Evolutionary conservation across 2,113 vertebrate genomes (phyloP).

Genomic region (Axis porcinus): DNA sequence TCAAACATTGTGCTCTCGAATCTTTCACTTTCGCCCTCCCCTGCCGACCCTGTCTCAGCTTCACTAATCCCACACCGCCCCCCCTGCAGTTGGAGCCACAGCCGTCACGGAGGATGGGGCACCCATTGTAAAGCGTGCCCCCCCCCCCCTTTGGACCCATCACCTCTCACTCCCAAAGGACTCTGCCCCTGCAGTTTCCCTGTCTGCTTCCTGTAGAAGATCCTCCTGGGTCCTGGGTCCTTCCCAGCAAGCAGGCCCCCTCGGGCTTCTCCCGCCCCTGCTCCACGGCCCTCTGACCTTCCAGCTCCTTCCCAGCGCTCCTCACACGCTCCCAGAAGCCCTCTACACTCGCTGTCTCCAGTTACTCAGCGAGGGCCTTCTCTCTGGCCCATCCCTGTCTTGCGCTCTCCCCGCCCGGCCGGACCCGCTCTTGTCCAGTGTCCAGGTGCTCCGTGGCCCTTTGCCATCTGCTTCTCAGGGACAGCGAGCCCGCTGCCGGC

Average conservation of each 20-base stretch:
- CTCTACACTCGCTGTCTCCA: fast-evolving
- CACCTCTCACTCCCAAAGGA: not conserved
- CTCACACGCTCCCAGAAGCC: not conserved
- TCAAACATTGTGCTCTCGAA: fast-evolving
- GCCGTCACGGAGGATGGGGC: fast-evolving
- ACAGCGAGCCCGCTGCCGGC: fast-evolving
- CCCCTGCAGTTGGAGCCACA: fast-evolving
- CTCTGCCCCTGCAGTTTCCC: not conserved
- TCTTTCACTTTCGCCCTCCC: fast-evolving
- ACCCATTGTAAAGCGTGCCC: fast-evolving
- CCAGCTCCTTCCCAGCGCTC: fast-evolving
- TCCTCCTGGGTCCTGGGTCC: fast-evolving
- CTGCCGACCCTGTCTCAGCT: too few relatives aligned
- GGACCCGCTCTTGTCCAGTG: fast-evolving
- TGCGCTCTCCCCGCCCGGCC: fast-evolving
- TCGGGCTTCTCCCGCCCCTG: fast-evolving
- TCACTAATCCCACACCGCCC: not conserved
- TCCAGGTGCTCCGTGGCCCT: fast-evolving
- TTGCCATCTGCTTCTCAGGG: fast-evolving
- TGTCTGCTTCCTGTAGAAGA: not conserved
- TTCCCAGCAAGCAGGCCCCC: not conserved
- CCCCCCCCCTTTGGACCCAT: not conserved
- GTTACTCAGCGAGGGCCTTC: not conserved
- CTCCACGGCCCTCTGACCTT: not conserved
- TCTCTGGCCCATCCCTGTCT: fast-evolving